These are phyloP conservation scores for Eira barbara DNA, from an alignment of 2,113 vertebrate genomes.

Conservation along the genomic window DNA sequence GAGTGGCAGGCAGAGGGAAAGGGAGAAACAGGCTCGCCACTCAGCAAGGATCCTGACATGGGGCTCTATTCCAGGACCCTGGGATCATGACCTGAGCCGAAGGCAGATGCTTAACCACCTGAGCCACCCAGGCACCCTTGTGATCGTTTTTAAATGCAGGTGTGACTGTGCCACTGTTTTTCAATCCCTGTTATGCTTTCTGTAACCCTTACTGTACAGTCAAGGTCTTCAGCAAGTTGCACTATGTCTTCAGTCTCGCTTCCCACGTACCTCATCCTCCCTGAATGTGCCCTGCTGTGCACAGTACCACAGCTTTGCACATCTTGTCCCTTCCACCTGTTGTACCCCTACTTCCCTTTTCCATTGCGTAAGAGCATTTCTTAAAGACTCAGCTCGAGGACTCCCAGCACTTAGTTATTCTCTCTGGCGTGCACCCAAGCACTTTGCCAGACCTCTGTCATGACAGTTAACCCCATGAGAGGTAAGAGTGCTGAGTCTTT, in stretches of 20 bases:
- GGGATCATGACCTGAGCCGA: neutral
- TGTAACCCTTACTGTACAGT: neutral
- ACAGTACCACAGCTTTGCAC: neutral
- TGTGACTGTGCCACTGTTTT: neutral
- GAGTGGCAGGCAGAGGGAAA: neutral
- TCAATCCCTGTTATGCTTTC: neutral
- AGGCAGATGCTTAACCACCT: neutral
- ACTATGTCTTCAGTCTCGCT: neutral
- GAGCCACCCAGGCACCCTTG: neutral
- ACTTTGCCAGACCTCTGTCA: neutral
- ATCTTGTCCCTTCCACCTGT: neutral
- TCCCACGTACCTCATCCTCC: neutral
- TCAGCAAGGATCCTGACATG: too few relatives aligned
- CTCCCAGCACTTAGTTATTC: neutral
- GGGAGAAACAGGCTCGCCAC: neutral
- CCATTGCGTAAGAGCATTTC: neutral
- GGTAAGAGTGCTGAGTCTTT: neutral
- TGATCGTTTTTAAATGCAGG: neutral
- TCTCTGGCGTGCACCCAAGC: neutral
- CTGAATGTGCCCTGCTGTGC: neutral
- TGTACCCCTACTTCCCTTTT: neutral
- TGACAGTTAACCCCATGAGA: neutral
- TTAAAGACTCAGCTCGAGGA: neutral
- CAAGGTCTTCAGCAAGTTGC: neutral
- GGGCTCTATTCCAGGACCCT: neutral